Percentiles rank a stretch among this genome's conserved stretches.
Conservation (phyloP, 2,888 invertebrate species). For the Diarsia dahlii region DNA sequence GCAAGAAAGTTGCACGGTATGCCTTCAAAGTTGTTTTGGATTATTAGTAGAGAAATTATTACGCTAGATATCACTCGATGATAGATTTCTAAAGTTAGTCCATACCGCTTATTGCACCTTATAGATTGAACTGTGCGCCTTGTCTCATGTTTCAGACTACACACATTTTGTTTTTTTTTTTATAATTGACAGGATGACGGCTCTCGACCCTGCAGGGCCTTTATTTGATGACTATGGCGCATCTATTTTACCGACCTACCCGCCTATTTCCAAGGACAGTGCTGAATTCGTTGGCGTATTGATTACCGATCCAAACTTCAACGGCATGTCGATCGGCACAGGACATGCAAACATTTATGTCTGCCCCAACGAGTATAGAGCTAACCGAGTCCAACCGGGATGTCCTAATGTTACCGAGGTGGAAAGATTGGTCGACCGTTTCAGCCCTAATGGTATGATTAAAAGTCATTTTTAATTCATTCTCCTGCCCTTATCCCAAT, state of each 20-base stretch:
- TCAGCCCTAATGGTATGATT: not conserved
- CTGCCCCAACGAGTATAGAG: not conserved
- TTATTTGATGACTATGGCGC: not conserved
- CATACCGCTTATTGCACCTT: too few relatives aligned
- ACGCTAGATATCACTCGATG: not conserved
- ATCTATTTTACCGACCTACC: too few relatives aligned
- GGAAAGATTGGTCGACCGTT: too few relatives aligned
- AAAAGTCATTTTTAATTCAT: too few relatives aligned
- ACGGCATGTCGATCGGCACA: not conserved
- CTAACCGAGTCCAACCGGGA: conserved; percentile 12
- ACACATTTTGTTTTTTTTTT: not conserved
- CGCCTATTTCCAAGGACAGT: not conserved
- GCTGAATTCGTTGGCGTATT: conserved; percentile 4
- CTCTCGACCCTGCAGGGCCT: conserved; percentile 15
- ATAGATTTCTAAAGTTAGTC: not conserved
- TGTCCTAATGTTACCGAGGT: not conserved
- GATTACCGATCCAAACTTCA: not conserved
- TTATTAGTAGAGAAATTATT: not conserved
- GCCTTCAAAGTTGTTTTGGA: not conserved
- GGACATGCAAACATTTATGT: conserved; percentile 1
- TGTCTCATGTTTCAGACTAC: not conserved
- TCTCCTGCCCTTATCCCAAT: too few relatives aligned
- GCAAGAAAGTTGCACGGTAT: not conserved
- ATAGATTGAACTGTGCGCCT: not conserved
- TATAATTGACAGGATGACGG: conserved; percentile 28